Evolutionary conservation across 2,888 invertebrate species (phyloP), one percentile per base, ranked within the genome.

Genomic region (Thelaira solivaga): DNA sequence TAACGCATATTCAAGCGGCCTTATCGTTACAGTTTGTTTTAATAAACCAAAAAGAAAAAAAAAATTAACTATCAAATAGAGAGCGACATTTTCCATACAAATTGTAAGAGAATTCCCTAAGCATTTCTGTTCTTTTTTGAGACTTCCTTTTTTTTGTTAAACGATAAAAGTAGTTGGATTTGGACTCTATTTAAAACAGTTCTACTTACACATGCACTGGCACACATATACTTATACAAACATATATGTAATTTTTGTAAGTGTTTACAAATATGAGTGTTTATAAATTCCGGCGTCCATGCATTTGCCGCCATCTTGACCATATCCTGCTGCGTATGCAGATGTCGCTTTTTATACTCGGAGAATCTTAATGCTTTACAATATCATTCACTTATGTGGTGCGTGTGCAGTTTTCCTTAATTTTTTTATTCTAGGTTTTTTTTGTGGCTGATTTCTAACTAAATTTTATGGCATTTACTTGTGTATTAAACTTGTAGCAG

Each of bases 251-350:
- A 16, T 36, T 20, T 1, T 8, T 61, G 45, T 6, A 16, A 47
- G 31, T 43, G 29, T 16, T 11, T 16, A 18, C 24, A 43, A 43
- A 29, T 31, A 29, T 49, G 22, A 51, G 31, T 61, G 39, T 34
- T 29, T 36, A 29, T 24, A 18, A 29, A 53, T 45, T 31, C 16
- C 69, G 55, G 39, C 68, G 64, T 65, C 68, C 76, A 67, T 71
- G 57, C 62, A 65, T 31, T 47, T 69, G 73, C 80, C 83, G 85
- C 83, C 85, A 84, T 80, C 80, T 83, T 86, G 86, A 83, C 85
- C 86, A 83, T 81, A 81, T 85, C 86, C 84, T 80, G 84, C 84
- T 84, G 84, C 81, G 83, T 84, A 84, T 85, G 86, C 82, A 83
- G 81, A 83, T 84, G 83, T 82, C 80, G 55, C 24, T 79, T 53